These are phyloP conservation scores for Cantharis rustica DNA, from an alignment of 2,888 invertebrate species.

Conservation along the genomic window DNA sequence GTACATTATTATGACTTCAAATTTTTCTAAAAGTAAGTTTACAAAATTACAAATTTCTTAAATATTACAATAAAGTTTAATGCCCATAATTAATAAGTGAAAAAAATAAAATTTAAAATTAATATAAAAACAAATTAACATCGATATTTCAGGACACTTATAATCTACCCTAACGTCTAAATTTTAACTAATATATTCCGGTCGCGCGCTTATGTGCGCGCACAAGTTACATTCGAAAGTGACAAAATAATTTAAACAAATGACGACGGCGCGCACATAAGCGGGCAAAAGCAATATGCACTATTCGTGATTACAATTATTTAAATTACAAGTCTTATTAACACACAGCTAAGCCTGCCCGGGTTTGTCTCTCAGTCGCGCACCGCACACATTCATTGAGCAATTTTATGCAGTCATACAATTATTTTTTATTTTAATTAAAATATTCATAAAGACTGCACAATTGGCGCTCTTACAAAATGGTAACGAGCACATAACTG, in stretches of 20 bases:
- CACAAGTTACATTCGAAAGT: background rate
- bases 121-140: constrained; percentile 16
- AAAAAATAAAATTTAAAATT: constrained; percentile 6
- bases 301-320: constrained; percentile 8
- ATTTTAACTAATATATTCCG: background rate
- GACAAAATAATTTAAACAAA: background rate
- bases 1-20: background rate
- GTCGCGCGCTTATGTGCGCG: background rate
- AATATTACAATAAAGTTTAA: background rate
- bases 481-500: constrained; percentile 52
- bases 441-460: constrained; percentile 4
- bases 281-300: constrained; percentile 1
- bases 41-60: background rate
- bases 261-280: background rate
- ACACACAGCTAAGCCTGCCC: constrained; percentile 58
- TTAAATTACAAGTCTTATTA: constrained; percentile 33
- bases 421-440: constrained; percentile 14
- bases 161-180: constrained; percentile 11
- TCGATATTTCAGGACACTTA: constrained; percentile 24
- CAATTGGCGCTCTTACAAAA: constrained; percentile 35
- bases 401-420: constrained; percentile 29
- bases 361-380: constrained; percentile 57
- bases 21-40: background rate
- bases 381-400: constrained; percentile 49
- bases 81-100: background rate